Base-by-base conservation (phyloP, 1,140 invertebrate species). In the Dinoponera quadriceps region DNA sequence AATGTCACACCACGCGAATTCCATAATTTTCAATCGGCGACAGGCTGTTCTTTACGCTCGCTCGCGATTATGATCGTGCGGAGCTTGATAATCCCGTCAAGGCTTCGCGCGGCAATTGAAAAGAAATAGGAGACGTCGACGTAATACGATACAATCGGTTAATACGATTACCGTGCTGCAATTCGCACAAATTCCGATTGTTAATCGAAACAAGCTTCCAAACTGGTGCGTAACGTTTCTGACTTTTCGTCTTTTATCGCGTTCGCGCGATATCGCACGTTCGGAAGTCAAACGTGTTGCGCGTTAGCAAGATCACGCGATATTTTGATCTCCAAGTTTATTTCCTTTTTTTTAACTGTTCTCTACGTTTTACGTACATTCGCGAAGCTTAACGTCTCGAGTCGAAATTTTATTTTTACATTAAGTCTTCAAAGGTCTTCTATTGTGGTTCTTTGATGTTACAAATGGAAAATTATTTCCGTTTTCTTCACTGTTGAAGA, bases 51-150 rank as follows among this genome's bases (percentile, higher is more conserved):
- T 55, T 78, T 20, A 78, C 7, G 18, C 20, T 33, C 38, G 16
- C 16, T 51, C 9, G 20, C 3, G 20, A 11, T 9, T 1, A 63
- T 77, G 49, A 78, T 78, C 20, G 16, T 25, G 18, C 16, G 18
- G 38, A 44, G 7, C 33, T 62, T 16, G 20, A 78, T 78, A 78
- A 68, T 68, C 68, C 29, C n/a, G 29, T 78, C 29, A 68, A 7
- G 20, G 3, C 16, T n/a, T 55, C n/a, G 3, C 48, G 20, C 5
- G 18, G 18, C 27, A 14, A 77, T 51, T n/a, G 20, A 78, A 55
- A 55, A 44, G 60, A 77, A 65, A 77, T 77, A 13, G 11, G 14
- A 78, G 66, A 78, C 66, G 55, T 77, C 60, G 59, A 65, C 44
- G 33, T 9, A 44, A 44, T 7, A 7, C 33, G 49, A 0, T 48